These are phyloP conservation scores for Uloborus plumipes DNA, from an alignment of 2,888 invertebrate species.

Conservation along the genomic window DNA sequence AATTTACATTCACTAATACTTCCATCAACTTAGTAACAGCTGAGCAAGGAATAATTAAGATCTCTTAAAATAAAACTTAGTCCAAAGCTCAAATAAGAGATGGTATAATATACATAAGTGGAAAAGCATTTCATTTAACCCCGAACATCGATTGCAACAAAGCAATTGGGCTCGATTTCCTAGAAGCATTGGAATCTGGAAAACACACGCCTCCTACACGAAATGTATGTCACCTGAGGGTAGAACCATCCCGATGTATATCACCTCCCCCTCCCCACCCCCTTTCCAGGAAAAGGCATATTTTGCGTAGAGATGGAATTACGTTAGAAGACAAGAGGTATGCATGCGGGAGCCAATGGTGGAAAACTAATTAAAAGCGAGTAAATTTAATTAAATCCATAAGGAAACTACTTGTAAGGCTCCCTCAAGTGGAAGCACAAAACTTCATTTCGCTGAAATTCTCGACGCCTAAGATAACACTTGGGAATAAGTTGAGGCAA, in stretches of 20 bases:
- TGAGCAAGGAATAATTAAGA: too few species aligned
- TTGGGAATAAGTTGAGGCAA: slow-evolving; percentile 19
- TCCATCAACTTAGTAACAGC: too few species aligned
- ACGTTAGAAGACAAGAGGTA: slow-evolving; percentile 39
- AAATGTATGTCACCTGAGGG: slow-evolving; percentile 36
- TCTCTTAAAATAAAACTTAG: too few species aligned
- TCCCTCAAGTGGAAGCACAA: slow-evolving; percentile 32
- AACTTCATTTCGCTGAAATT: slow-evolving; percentile 50
- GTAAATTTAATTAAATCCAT: slow-evolving; percentile 63
- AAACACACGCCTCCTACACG: slow-evolving; percentile 21
- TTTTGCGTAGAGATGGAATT: slow-evolving; percentile 40
- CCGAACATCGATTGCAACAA: slow-evolving; percentile 23
- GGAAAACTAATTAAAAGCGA: slow-evolving; percentile 61
- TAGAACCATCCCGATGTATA: not conserved
- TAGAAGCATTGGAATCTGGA: slow-evolving; percentile 29
- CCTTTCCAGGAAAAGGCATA: slow-evolving; percentile 19
- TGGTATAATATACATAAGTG: too few species aligned
- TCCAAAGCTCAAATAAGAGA: too few species aligned
- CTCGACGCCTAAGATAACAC: slow-evolving; percentile 52
- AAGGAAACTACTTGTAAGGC: slow-evolving; percentile 42
- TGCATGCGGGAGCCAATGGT: slow-evolving; percentile 29
- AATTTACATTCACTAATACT: too few species aligned
- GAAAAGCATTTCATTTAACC: not conserved
- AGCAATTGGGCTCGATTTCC: slow-evolving; percentile 8
- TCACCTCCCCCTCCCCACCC: not conserved